Base-by-base conservation (phyloP, 2,888 invertebrate genomes). In the Allophyes oxyacanthae region DNA sequence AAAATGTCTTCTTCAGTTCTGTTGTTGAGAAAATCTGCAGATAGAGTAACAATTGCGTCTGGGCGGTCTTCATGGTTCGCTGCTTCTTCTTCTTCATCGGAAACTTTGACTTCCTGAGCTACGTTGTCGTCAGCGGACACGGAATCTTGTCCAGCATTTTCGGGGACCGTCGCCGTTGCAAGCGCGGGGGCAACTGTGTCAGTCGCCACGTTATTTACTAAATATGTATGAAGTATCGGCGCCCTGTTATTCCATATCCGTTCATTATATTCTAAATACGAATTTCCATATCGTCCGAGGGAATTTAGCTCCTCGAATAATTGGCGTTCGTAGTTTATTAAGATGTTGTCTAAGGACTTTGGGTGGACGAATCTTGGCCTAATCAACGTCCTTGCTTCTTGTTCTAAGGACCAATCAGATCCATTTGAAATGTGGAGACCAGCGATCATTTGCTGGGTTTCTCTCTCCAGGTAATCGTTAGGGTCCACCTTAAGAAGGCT, bases 401-500 rank as follows among this genome's bases (percentile, higher is more conserved):
- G 94, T 56, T 96, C 95, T 0, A 94, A 86, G 28, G 96, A 94
- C 96, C 96, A 96, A 71, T 96, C 96, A 0, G 96, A 96, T 15
- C 96, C 96, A 89, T 96, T 96, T 42, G 95, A 95, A 38, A 89
- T 91, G 50, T 95, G 94, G 71, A 96, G 95, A 0, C 95, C 95
- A 8, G 95, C 93, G 20, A 94, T 86, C 37, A 95, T 88, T 54
- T 92, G 89, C 66, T 92, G 92, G 2, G 91, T 90, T 61, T 94
- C 94, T 53, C 95, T 95, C 75, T 96, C 94, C 46, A 97, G 88
- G 79, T 96, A 96, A 20, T 95, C 95, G 71, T 96, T 96, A 0
- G 97, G 96, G 83, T 97, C 96, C 10, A 96, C 96, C 75, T 97
- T 95, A 51, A 98, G 88, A 69, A 98, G 94, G 86, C 98, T 96